These are phyloP conservation scores for Megaustenia siamemsis DNA, from an alignment of 2,888 invertebrate species.

Conservation along the genomic window DNA sequence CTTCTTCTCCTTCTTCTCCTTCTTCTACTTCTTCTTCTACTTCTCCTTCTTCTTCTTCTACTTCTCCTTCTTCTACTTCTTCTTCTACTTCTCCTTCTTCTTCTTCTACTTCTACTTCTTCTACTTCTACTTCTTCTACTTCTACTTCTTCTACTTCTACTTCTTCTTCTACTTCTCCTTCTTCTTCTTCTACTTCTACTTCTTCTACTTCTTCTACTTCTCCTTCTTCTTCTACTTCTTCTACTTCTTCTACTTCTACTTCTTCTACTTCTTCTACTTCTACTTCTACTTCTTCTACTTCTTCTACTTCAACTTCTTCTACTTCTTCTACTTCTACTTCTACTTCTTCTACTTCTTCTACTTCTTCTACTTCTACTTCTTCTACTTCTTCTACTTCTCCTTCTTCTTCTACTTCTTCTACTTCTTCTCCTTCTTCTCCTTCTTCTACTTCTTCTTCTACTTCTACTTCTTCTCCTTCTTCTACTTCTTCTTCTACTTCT, in stretches of 20 bases:
- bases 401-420: not conserved
- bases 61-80: conserved; percentile 27
- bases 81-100: conserved; percentile 37
- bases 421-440: not conserved
- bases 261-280: conserved; percentile 38
- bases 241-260: conserved; percentile 5
- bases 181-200: conserved; percentile 28
- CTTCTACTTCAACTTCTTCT: conserved; percentile 43
- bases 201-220: no score
- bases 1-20: not conserved
- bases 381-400: not conserved
- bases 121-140: conserved; percentile 29
- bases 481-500: conserved; percentile 35
- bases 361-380: conserved; percentile 9
- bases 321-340: conserved; percentile 45
- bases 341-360: conserved; percentile 41
- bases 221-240: not conserved
- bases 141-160: conserved; percentile 24
- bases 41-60: not conserved
- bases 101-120: conserved; percentile 10
- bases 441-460: not conserved
- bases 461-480: not conserved
- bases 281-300: conserved; percentile 42
- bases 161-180: conserved; percentile 34
- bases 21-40: not conserved